Base-by-base conservation (phyloP, 2,113 vertebrate genomes). In the Spermophilus dauricus region DNA sequence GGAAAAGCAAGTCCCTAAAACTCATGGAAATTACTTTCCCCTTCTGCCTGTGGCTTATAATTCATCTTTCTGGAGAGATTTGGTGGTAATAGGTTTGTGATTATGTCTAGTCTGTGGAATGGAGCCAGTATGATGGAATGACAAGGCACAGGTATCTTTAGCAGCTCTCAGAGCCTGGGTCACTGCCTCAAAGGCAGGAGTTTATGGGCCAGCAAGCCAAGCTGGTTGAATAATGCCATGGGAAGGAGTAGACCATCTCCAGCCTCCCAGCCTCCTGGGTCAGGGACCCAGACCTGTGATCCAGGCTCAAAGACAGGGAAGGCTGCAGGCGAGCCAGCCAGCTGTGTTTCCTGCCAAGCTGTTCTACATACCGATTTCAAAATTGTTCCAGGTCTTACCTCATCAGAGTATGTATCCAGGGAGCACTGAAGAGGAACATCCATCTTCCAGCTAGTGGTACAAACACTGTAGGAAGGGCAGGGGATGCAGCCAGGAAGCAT, bases 381-480 rank as follows among this genome's bases (percentile, higher is more conserved):
- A 24, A 53, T 18, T 14, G 37, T 45, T 75, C 76, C 12, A 11
- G 5, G 42, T 63, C 56, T 37, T 58, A 18, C 75, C 58, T n/a
- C 13, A 2, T 28, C 20, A 18, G 20, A 82, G 37, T 10, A 1
- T 30, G 5, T 1, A 72, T 28, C 9, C 32, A 70, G 13, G 30
- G 28, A 85, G 34, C 56, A 37, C 34, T 9, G 16, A 39, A 28
- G 30, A 37, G 17, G 34, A 42, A 4, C 8, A 7, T 13, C 58
- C 42, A 78, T 56, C 8, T 53, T 65, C 77, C 17, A 0, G 0
- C n/a, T 9, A 30, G 58, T 24, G 30, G 20, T 58, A 8, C 48
- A 34, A 48, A 51, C 42, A n/a, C 22, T 13, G 2, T 32, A 4
- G 0, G 30, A 51, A 28, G 17, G 14, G 26, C 1, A 0, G 13